Evolutionary conservation across 30 jellyfish, hydroid and myxozoan genomes (phyloP).

Genomic region (Aurelia sp.): DNA sequence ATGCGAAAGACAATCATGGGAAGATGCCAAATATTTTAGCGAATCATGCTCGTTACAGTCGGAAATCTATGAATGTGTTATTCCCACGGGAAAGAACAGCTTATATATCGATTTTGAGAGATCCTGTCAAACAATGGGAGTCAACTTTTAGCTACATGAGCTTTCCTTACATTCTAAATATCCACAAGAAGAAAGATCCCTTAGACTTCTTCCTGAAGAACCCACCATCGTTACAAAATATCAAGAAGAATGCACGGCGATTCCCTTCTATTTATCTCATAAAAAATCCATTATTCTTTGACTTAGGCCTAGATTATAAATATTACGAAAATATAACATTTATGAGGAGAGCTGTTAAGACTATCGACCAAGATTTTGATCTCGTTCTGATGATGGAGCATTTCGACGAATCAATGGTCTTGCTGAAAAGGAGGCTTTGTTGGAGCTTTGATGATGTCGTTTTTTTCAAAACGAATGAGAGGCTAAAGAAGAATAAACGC

Average conservation of each 20-base stretch:
- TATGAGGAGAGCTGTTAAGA: constrained; percentile 76
- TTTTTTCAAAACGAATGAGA: constrained; percentile 91
- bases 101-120: constrained; percentile 86
- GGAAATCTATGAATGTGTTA: constrained; percentile 84
- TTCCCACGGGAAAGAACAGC: constrained; percentile 84
- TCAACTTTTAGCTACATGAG: constrained; percentile 95
- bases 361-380: constrained; percentile 84
- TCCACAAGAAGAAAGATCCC: constrained; percentile 78
- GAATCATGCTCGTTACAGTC: constrained; percentile 96
- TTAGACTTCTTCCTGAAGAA: constrained; percentile 81
- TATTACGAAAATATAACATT: constrained; percentile 75
- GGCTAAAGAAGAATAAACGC: constrained; percentile 85
- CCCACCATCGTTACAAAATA: constrained; percentile 78
- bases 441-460: constrained; percentile 97
- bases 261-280: constrained; percentile 84
- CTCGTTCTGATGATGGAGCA: constrained; percentile 92
- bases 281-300: constrained; percentile 91
- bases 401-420: constrained; percentile 95
- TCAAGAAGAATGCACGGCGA: constrained; percentile 67
- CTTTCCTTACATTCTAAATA: constrained; percentile 84
- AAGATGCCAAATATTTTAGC: constrained; percentile 87
- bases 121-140: constrained; percentile 98
- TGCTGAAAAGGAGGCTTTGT: constrained; percentile 93
- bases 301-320: constrained; percentile 87
- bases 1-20: constrained; percentile 64